Percentiles rank a stretch among this genome's conserved stretches.
Conservation (phyloP, 2,888 invertebrate species). For the Trilocha varians region DNA sequence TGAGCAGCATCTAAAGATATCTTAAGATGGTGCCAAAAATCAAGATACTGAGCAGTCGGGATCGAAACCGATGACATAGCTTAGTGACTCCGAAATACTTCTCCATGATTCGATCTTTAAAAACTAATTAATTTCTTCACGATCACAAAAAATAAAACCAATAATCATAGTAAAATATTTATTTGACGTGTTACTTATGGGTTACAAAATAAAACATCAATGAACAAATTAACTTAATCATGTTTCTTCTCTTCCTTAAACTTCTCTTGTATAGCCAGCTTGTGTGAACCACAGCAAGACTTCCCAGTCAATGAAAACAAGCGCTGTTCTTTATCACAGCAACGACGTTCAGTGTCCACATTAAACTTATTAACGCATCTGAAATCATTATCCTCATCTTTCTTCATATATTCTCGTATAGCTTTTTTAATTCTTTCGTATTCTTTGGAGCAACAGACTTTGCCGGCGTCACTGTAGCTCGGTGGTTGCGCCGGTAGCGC, state of each 20-base stretch:
- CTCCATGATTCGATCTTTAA: no score
- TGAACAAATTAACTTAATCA: constrained; percentile 13
- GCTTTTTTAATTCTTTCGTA: constrained; percentile 61
- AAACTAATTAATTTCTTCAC: background rate
- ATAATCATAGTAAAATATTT: constrained; percentile 24
- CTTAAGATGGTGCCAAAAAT: no score
- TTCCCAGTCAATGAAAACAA: constrained; percentile 45
- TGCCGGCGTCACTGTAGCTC: constrained; percentile 55
- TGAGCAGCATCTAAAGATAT: no score
- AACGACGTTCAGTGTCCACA: constrained; percentile 55
- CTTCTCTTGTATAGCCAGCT: constrained; percentile 52
- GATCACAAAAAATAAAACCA: constrained; percentile 7
- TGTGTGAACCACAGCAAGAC: constrained; percentile 56
- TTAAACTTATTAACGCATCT: constrained; percentile 56
- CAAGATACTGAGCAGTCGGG: no score
- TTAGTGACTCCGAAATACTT: no score
- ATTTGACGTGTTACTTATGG: constrained; percentile 28
- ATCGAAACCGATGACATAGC: no score
- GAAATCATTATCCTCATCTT: constrained; percentile 49
- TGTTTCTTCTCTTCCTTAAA: constrained; percentile 33
- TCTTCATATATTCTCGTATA: constrained; percentile 49
- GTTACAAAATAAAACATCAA: constrained; percentile 69
- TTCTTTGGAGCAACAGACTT: constrained; percentile 64
- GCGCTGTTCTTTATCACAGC: constrained; percentile 59
- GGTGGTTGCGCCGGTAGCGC: constrained; percentile 39